Evolutionary conservation across 2,888 invertebrate genomes (phyloP), one percentile per base, ranked within the genome.

Genomic region (Spilosoma lubricipeda): DNA sequence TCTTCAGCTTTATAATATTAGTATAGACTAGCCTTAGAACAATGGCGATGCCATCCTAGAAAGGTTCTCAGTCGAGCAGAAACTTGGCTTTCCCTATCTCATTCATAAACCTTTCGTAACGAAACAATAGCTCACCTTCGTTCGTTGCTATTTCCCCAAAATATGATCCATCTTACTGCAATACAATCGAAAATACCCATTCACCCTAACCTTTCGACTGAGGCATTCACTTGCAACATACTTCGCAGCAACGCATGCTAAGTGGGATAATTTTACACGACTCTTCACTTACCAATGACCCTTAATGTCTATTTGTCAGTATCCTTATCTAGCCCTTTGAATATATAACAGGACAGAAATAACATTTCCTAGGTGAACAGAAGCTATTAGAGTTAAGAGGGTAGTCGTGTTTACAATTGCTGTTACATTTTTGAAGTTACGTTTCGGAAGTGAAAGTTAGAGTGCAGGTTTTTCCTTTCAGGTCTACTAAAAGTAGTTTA

Each of bases 161-260:
- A 84, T 79, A 66, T 73, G 70, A 74, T 81, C 79, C 59, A 48
- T 67, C 36, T 77, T 78, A 82, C 72, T 77, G 75, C 78, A 74
- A 78, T 76, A 79, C 77, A 80, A 82, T 86, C 80, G 80, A 80
- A 81, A 82, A 80, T 74, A 81, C 75, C 77, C 78, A 80, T 82
- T 84, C 87, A 78, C 84, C 84, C 85, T 86, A 90, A 91, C 92
- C 92, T 92, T 91, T 91, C 75, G 76, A 75, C 88, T 48, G 74
- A 81, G 87, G 86, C 79, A 87, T 88, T 81, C 77, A 67, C 80
- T 90, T 92, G 87, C 92, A 85, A 82, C 88, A 90, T 77, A 74
- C 75, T 74, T 77, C 75, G 85, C 87, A 86, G 74, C 83, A 81
- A 85, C 76, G 82, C 83, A 85, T 84, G 85, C 84, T 84, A 59